Base-by-base conservation (phyloP, 2,888 invertebrate genomes). In the Melitaea athalia region DNA sequence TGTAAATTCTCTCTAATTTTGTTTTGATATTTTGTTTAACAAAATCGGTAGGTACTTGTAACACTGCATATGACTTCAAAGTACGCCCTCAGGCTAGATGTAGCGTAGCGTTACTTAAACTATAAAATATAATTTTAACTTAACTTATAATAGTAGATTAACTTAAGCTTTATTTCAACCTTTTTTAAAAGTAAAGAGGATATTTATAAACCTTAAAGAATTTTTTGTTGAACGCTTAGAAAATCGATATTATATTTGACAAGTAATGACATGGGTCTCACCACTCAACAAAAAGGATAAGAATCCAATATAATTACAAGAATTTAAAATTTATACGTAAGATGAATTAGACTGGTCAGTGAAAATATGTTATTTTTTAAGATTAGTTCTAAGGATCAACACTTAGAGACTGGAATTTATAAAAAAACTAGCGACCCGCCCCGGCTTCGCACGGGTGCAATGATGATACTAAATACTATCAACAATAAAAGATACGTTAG, bases 211-310 rank as follows among this genome's bases (percentile, higher is more conserved):
- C 31, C 53, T 33, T 55, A 33, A 10, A 3, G 11, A 45, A 50
- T 3, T n/a, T 55, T 33, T 55, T 55, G 33, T n/a, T n/a, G 38
- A 33, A 2, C 24, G 17, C 5, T 52, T 52, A 33, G 55, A 33
- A 55, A 55, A 33, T 15, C n/a, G 55, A 55, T 55, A 31, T 55
- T 55, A 55, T 55, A n/a, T 55, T 10, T 55, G 55, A 55, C 55
- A 38, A 6, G n/a, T 3, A n/a, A 7, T 33, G 55, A 55, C 55
- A n/a, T 38, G 55, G 55, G 38, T 55, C 7, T 55, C 33, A 12
- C 3, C 5, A 55, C 7, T 55, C 33, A 12, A 8, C 5, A 55
- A 55, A 55, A 55, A 33, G 7, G n/a, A 14, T 33, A 31, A 55
- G 8, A 8, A 33, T 55, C 7, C 33, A n/a, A 33, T 50, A 50